Conservation (phyloP, 2,113 vertebrate genomes). For the Apteryx owenii region DNA sequence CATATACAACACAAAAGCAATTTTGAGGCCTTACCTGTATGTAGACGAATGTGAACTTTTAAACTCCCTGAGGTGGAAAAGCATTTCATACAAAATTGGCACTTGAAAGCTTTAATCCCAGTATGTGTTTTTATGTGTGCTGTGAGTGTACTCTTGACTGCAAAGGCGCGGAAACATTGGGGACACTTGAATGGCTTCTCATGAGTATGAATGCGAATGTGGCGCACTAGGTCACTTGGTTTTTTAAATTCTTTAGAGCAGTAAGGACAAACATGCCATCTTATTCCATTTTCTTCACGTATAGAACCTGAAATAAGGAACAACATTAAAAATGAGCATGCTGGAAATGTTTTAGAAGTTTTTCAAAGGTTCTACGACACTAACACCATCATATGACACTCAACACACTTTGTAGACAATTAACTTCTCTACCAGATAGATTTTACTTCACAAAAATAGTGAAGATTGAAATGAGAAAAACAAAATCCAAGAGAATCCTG, state of each 20-base stretch:
- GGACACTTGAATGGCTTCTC: conserved; percentile 99
- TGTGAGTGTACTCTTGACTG: conserved; percentile 97
- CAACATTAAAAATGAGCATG: neutral
- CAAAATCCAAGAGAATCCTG: neutral
- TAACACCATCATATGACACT: neutral
- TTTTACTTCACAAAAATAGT: neutral
- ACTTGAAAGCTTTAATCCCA: conserved; percentile 97
- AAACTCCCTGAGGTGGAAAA: conserved; percentile 99
- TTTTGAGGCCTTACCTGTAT: conserved; percentile 87
- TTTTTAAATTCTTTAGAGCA: conserved; percentile 98
- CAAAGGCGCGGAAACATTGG: conserved; percentile 97
- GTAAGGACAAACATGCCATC: conserved; percentile 96
- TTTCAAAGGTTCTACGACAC: neutral
- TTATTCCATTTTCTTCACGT: conserved; percentile 93
- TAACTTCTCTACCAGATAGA: neutral
- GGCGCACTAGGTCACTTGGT: conserved; percentile 95
- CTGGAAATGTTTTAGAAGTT: neutral
- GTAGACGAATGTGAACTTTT: conserved; percentile 97
- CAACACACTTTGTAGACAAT: neutral
- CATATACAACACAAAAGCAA: neutral
- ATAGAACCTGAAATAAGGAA: conserved; percentile 85
- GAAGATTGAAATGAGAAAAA: neutral
- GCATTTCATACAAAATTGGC: conserved; percentile 94
- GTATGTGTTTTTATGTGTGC: conserved; percentile 98
- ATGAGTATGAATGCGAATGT: conserved; percentile 98